A percentile compares a stretch with the other conserved stretches of the same genome.
These are phyloP conservation scores for Sternotherus odoratus DNA, from an alignment of 2,797 vertebrate species.

Conservation along the genomic window DNA sequence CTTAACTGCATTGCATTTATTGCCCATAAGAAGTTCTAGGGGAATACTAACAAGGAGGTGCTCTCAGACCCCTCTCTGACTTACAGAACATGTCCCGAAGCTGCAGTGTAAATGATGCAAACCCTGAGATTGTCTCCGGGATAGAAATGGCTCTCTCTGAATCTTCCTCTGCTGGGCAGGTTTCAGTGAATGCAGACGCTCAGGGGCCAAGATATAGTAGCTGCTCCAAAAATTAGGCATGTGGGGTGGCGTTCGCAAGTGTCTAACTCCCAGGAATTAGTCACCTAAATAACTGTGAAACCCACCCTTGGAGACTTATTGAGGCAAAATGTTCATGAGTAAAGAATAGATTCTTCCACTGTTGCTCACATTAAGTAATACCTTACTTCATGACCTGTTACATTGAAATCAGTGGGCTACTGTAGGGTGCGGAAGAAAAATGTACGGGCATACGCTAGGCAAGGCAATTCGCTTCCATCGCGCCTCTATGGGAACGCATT, in stretches of 20 bases:
- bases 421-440: too few species aligned
- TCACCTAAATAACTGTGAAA: background rate
- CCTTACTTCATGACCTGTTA: background rate
- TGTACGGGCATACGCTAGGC: too few species aligned
- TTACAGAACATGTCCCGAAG: background rate
- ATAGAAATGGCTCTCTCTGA: background rate
- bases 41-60: background rate
- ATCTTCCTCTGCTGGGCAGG: background rate
- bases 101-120: background rate
- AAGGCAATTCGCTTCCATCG: too few species aligned
- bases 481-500: too few species aligned
- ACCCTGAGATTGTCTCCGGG: background rate
- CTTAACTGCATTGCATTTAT: background rate
- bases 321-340: background rate
- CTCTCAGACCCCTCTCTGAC: background rate
- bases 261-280: background rate
- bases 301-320: background rate
- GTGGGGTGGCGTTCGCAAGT: background rate
- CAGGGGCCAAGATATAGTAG: background rate
- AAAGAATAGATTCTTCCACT: background rate
- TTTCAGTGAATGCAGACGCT: background rate
- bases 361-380: background rate
- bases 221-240: background rate
- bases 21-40: background rate
- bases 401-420: background rate